Percentiles rank a stretch among this genome's conserved stretches.
These are phyloP conservation scores for Idaea biselata DNA, from an alignment of 2,888 invertebrate genomes.

Conservation along the genomic window DNA sequence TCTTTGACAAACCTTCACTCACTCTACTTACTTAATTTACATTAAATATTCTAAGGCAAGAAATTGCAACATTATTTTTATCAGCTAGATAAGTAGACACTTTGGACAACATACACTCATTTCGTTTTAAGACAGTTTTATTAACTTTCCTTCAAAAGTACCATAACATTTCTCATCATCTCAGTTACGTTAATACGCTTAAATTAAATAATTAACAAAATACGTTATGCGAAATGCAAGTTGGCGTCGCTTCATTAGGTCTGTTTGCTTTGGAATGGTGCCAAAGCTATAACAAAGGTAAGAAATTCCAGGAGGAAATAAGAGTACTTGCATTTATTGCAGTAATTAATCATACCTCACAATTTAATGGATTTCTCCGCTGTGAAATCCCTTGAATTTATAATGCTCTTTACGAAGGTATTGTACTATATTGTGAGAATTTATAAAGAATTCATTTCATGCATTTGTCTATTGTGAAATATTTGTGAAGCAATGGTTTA, in stretches of 20 bases:
- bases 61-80: too few species aligned
- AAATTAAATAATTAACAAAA: conserved; percentile 17
- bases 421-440: background rate
- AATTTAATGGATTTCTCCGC: conserved; percentile 23
- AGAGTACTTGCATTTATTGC: conserved; percentile 31
- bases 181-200: too few species aligned
- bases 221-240: conserved; percentile 35
- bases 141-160: too few species aligned
- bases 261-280: conserved; percentile 32
- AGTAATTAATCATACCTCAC: conserved; percentile 30
- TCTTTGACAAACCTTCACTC: too few species aligned
- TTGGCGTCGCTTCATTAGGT: conserved; percentile 34
- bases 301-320: conserved; percentile 24
- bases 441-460: background rate
- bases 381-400: conserved; percentile 19
- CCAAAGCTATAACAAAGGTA: conserved; percentile 30
- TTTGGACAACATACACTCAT: too few species aligned
- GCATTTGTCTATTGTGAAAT: conserved; percentile 12
- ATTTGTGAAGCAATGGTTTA: conserved; percentile 1
- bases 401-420: conserved; percentile 12
- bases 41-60: too few species aligned
- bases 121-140: too few species aligned
- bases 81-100: too few species aligned
- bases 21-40: too few species aligned
- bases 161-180: too few species aligned